Evolutionary conservation across 92 coral and sea anemone species (phyloP), one percentile per base, ranked within the genome.

Genomic region (Palythoa grandiflora): DNA sequence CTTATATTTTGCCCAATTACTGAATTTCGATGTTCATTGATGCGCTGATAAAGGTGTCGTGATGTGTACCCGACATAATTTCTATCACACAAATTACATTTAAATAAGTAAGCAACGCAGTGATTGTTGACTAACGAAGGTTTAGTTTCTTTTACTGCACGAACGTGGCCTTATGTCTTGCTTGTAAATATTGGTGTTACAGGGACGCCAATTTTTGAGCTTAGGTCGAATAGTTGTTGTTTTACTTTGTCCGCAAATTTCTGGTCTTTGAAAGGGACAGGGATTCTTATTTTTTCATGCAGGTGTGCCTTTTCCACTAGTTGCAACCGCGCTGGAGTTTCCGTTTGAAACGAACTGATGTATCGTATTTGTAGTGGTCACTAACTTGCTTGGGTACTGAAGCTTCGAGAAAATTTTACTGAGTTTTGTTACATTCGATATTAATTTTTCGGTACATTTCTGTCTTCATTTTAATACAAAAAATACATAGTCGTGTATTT

Each of bases 61-160:
- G 68, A 12, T 12, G 68, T 61, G 20, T 17, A 61, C 1, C 68
- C 68, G 68, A 61, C 68, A 61, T 11, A 61, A 61, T 61, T 61
- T 61, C 20, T 61, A 17, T 61, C n/a, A 15, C 3, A 61, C 6
- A 61, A 61, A 14, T 61, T 21, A 61, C 70, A 14, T 14, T 61
- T 12, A 21, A 35, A 28, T 2, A 44, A 44, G 7, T 44, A 71
- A 71, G 36, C 47, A 71, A 38, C 48, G 75, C 75, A 2, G 75
- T 71, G 75, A 71, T 71, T 71, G 75, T 71, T 71, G 75, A 71
- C 50, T 21, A 71, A 21, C 75, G 75, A 71, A 5, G 40, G 75
- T 71, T 71, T 71, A 21, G 75, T 21, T 71, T 71, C 50, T 21
- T 21, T 21, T 38, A 21, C 44, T 28, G 6, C 35, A 71, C 28